Base-by-base conservation (phyloP, 2,888 invertebrate species). In the Drosophila dives region DNA sequence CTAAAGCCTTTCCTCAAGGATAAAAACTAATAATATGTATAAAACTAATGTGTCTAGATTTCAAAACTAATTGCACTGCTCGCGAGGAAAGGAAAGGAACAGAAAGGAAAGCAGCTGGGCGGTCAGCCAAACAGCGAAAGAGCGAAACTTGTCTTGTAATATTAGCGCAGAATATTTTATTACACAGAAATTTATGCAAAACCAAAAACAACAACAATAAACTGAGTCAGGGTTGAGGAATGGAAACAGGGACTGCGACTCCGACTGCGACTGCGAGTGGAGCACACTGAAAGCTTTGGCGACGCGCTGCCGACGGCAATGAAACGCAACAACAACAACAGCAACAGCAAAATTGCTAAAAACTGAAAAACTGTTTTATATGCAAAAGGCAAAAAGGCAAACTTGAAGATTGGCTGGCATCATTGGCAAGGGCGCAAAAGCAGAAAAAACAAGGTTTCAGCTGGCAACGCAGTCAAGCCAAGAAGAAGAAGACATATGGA, bases 321-420 rank as follows among this genome's bases (percentile, higher is more conserved):
- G 55, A 61, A 76, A 67, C 66, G 53, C 68, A 84, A 26, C 72
- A 45, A 54, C 48, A 78, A 67, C 60, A 64, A 69, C 50, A 56
- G 45, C 42, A 68, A 62, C 50, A 12, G 8, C 40, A 75, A 68
- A 80, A 60, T 66, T 67, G 50, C 69, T 77, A 67, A 63, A 81
- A 66, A 83, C 71, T 69, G 69, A 75, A 85, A 85, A 90, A 86
- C 86, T 85, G 90, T 86, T 90, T 88, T 90, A 88, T 86, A 90
- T 86, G 90, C 89, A 85, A 23, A 45, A 76, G 81, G 75, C 81
- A 80, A 70, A 73, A 72, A 49, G 61, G 58, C 66, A 64, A 67
- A 62, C 72, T 50, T 54, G 36, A 54, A 66, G 40, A 55, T 38
- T 55, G 55, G 62, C 71, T 55, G 55, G 62, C 71, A 76, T 61